Evolutionary conservation across 2,797 vertebrate genomes (phyloP).

Genomic region (Vireo griseus): DNA sequence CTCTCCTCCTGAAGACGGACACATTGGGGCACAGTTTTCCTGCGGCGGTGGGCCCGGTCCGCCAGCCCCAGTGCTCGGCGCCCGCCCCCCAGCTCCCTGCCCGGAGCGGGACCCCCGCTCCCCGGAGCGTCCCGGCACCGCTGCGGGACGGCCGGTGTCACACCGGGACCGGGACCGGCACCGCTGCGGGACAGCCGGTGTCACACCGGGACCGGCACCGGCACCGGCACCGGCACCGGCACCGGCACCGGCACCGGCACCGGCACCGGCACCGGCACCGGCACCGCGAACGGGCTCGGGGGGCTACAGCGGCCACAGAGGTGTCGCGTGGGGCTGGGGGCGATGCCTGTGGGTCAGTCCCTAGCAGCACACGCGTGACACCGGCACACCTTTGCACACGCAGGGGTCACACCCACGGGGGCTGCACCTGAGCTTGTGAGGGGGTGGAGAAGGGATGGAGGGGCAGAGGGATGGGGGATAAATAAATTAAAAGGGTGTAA

Average conservation of each 20-base stretch:
- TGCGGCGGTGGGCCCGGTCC: neutral
- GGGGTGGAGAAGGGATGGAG: neutral
- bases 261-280: too few relatives aligned
- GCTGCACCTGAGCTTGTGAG: neutral
- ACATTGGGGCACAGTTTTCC: neutral
- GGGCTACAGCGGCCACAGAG: fast-evolving
- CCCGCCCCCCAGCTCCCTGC: neutral
- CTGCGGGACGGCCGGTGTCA: neutral
- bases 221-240: too few relatives aligned
- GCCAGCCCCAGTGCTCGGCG: neutral
- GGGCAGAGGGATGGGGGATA: neutral
- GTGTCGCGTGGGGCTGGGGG: neutral
- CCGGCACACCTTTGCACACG: too few relatives aligned
- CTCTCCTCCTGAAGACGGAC: neutral
- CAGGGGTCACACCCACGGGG: too few relatives aligned
- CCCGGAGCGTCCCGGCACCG: neutral
- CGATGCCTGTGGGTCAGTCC: neutral
- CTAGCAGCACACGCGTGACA: fast-evolving
- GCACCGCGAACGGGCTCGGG: neutral
- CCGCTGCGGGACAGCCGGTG: neutral
- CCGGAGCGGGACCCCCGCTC: neutral
- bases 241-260: neutral
- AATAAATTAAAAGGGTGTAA: neutral
- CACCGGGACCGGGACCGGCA: neutral
- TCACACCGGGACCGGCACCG: neutral